Conservation (phyloP, 2,888 invertebrate species). For the Exephanes ischioxanthus region DNA sequence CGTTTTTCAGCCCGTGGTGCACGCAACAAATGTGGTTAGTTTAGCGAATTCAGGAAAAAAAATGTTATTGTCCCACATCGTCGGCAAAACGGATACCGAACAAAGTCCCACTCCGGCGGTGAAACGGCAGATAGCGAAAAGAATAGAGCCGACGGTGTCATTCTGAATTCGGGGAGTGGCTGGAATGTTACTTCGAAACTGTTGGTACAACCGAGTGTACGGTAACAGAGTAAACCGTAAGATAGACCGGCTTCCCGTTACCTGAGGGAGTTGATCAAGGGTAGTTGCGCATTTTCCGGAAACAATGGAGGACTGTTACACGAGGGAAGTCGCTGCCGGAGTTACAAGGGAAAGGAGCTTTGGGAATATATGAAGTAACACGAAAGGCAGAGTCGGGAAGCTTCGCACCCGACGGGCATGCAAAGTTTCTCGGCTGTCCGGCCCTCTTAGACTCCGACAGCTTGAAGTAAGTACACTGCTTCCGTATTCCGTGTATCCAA, state of each 20-base stretch:
- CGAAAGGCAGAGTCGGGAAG: slow-evolving; percentile 15
- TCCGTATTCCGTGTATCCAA: not conserved
- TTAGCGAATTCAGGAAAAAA: no score
- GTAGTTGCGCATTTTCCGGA: slow-evolving; percentile 33
- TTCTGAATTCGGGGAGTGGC: not conserved
- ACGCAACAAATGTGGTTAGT: no score
- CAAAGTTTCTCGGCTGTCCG: slow-evolving; percentile 29
- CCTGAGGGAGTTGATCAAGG: slow-evolving; percentile 7
- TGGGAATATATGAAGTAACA: slow-evolving; percentile 24
- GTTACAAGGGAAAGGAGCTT: slow-evolving; percentile 20
- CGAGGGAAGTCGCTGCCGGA: not conserved
- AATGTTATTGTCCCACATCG: not conserved
- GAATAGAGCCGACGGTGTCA: not conserved
- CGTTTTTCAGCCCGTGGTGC: no score
- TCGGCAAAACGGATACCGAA: not conserved
- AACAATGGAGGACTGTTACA: slow-evolving; percentile 36
- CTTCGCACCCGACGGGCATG: slow-evolving; percentile 27
- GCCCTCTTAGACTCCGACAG: not conserved
- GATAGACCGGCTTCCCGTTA: not conserved
- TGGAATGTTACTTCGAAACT: not conserved
- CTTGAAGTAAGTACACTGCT: not conserved
- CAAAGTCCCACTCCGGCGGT: not conserved
- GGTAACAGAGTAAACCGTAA: not conserved
- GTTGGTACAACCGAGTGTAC: not conserved
- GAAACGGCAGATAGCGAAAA: not conserved